phyloP scores from a whole-genome alignment of 1,140 invertebrate species.

The Calephelis virginiensis region DNA sequence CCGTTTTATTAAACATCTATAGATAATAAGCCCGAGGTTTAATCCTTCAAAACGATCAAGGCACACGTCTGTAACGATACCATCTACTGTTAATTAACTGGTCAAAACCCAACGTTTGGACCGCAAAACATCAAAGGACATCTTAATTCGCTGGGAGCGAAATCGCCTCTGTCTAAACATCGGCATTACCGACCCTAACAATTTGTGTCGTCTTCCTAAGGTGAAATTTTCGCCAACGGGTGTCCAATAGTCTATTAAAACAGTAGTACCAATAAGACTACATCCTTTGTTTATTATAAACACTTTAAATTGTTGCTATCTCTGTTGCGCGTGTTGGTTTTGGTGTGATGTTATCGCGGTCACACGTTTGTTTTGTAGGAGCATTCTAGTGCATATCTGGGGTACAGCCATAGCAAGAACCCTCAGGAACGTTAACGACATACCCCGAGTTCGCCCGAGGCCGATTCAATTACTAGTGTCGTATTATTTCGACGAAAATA shows the following conservation, averaged over 20 bases:
- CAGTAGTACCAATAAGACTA: constrained; percentile 74
- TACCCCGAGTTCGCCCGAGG: constrained; percentile 70
- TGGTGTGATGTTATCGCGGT: constrained; percentile 35
- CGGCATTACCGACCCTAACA: constrained; percentile 55
- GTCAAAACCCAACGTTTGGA: constrained; percentile 63
- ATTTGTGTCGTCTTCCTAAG: constrained; percentile 65
- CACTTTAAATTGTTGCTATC: constrained; percentile 59
- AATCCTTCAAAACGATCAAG: constrained; percentile 57
- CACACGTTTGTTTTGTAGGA: constrained; percentile 57
- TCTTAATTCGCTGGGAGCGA: constrained; percentile 72
- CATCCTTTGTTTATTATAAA: constrained; percentile 77
- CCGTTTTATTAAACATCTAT: constrained; percentile 6
- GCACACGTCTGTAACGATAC: constrained; percentile 55
- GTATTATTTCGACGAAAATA: constrained; percentile 76
- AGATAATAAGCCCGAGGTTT: constrained; percentile 27
- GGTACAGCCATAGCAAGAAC: constrained; percentile 59
- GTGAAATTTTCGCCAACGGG: constrained; percentile 66
- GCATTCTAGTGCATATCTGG: constrained; percentile 70
- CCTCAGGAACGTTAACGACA: constrained; percentile 75
- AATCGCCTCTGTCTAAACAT: constrained; percentile 63
- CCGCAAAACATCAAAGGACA: constrained; percentile 73
- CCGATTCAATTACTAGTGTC: constrained; percentile 77
- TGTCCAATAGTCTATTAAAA: constrained; percentile 76
- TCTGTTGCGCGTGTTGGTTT: constrained; percentile 28
- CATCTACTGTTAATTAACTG: constrained; percentile 71